Conservation (phyloP, 2,797 vertebrate genomes). For the Pempheris klunzingeri region DNA sequence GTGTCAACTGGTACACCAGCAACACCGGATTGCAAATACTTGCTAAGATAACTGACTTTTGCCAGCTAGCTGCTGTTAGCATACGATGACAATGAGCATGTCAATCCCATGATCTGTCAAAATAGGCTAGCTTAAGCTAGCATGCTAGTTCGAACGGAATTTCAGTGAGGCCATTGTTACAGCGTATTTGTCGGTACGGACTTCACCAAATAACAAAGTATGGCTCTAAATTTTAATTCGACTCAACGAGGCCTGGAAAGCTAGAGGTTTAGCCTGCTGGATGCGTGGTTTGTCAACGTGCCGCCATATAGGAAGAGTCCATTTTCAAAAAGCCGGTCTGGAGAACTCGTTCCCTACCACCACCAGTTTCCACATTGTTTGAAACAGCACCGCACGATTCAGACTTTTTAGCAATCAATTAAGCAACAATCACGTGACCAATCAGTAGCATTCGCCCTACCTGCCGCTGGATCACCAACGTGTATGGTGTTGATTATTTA, state of each 20-base stretch:
- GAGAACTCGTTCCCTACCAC: conserved; percentile 83
- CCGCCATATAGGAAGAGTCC: conserved; percentile 91
- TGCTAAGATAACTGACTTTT: conserved; percentile 38
- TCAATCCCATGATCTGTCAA: conserved; percentile 82
- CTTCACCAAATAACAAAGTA: conserved; percentile 11
- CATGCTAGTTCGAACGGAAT: conserved; percentile 76
- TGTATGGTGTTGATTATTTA: conserved; percentile 82
- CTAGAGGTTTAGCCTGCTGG: conserved; percentile 57
- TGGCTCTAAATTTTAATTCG: not conserved
- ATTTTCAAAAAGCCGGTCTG: conserved; percentile 95
- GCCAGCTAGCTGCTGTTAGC: conserved; percentile 66
- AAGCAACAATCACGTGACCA: conserved; percentile 60
- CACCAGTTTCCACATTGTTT: conserved; percentile 87
- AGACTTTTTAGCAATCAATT: conserved; percentile 65
- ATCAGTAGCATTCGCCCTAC: conserved; percentile 82
- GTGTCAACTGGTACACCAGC: not conserved
- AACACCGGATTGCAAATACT: not conserved
- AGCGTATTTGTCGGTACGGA: conserved; percentile 54
- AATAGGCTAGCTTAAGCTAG: conserved; percentile 78
- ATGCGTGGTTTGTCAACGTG: conserved; percentile 85
- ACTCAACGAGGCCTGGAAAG: conserved; percentile 46
- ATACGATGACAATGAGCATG: conserved; percentile 82
- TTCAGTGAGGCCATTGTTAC: conserved; percentile 74
- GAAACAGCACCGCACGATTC: conserved; percentile 79
- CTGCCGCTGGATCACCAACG: conserved; percentile 87